A percentile compares a stretch with the other conserved stretches of the same genome.
Evolutionary conservation across 2,113 vertebrate species (phyloP).

Genomic region (Harpagus bidentatus): DNA sequence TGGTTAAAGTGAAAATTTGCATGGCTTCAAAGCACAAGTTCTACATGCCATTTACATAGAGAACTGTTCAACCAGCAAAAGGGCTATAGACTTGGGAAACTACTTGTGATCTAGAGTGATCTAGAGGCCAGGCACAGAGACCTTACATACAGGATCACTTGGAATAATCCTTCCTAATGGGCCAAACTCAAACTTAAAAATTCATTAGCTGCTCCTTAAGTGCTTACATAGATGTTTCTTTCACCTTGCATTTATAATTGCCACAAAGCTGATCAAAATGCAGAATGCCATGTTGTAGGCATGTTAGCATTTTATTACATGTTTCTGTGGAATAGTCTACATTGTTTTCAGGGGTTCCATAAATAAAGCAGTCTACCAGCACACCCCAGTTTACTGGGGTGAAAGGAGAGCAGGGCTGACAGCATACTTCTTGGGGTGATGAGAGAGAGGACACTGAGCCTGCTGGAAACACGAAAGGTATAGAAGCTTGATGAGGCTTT

Average conservation of each 20-base stretch:
- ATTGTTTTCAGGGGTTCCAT: not conserved
- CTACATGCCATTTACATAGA: not conserved
- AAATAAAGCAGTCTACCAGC: not conserved
- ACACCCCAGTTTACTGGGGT: not conserved
- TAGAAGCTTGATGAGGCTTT: not conserved
- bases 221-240: not conserved
- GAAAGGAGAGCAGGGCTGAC: not conserved
- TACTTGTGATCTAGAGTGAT: not conserved
- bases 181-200: not conserved
- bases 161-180: not conserved
- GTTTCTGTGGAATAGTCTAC: not conserved
- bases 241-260: not conserved
- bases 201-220: not conserved
- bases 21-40: not conserved
- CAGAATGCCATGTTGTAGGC: not conserved
- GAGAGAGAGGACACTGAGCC: not conserved
- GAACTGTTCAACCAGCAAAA: not conserved
- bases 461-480: not conserved
- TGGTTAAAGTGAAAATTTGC: not conserved
- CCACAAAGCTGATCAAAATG: not conserved
- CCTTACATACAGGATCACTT: not conserved
- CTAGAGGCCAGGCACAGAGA: not conserved
- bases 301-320: not conserved
- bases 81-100: not conserved
- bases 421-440: not conserved